phyloP scores from a whole-genome alignment of 2,888 invertebrate species.

The Standfussiana lucernea region DNA sequence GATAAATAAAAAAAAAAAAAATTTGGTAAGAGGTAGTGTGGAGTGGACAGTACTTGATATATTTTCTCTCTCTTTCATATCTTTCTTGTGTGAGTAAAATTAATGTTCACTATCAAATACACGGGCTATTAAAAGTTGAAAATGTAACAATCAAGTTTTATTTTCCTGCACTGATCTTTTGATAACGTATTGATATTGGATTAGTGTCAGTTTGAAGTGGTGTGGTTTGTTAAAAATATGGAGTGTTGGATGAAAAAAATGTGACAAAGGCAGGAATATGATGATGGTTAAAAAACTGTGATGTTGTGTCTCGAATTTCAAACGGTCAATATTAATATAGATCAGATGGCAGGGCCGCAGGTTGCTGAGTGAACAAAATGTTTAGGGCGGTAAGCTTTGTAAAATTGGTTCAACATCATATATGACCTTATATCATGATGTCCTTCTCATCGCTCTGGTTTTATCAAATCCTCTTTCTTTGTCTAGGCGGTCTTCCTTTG shows the following conservation, averaged over 20 bases:
- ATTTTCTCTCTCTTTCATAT: background rate
- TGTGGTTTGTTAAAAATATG: background rate
- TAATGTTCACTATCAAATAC: background rate
- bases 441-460: too few relatives aligned
- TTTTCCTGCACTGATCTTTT: constrained; percentile 12
- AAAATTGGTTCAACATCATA: background rate
- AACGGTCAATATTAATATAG: background rate
- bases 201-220: constrained; percentile 1
- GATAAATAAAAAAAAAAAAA: too few relatives aligned
- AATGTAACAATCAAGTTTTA: constrained; percentile 37
- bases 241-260: background rate
- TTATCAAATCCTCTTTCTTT: too few relatives aligned
- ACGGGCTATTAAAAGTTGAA: constrained; percentile 23
- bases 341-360: background rate
- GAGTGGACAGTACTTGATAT: too few relatives aligned
- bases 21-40: too few relatives aligned
- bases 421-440: too few relatives aligned
- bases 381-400: constrained; percentile 28
- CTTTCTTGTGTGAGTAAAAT: background rate
- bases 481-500: too few relatives aligned
- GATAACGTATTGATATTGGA: constrained; percentile 23
- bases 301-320: background rate
- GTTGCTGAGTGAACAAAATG: constrained; percentile 20
- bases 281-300: background rate
- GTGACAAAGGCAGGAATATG: background rate